Percentiles rank a stretch among this genome's conserved stretches.
Conservation (phyloP, 2,888 invertebrate genomes). For the Oligia strigilis region DNA sequence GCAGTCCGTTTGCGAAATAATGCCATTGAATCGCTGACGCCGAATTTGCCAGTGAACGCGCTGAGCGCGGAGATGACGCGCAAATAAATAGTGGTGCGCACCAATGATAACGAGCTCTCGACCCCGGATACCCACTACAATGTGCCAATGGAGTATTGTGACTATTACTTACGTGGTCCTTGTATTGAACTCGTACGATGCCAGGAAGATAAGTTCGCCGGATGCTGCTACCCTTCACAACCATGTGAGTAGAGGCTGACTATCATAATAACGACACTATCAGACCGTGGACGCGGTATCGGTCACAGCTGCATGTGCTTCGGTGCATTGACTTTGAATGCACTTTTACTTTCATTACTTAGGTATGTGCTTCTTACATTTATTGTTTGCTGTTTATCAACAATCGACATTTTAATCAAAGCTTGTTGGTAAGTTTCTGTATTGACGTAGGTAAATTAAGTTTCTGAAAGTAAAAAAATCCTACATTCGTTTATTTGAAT, state of each 20-base stretch:
- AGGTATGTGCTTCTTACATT: conserved; percentile 54
- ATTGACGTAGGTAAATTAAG: background rate
- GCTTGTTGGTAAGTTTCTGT: background rate
- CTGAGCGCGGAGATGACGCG: conserved; percentile 85
- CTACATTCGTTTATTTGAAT: background rate
- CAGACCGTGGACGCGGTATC: conserved; percentile 63
- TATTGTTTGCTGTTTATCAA: conserved; percentile 39
- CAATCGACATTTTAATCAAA: conserved; percentile 4
- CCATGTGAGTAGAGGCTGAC: conserved; percentile 80
- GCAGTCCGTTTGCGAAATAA: conserved; percentile 85
- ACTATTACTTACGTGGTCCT: conserved; percentile 83
- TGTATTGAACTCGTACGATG: conserved; percentile 71
- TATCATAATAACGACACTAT: conserved; percentile 37
- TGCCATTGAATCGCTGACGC: conserved; percentile 83
- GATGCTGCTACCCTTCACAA: conserved; percentile 77
- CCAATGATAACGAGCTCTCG: conserved; percentile 73
- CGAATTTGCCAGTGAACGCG: conserved; percentile 84
- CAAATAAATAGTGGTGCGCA: conserved; percentile 84
- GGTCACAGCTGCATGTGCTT: conserved; percentile 69
- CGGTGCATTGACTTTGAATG: conserved; percentile 81
- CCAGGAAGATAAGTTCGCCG: conserved; percentile 79
- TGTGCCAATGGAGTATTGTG: conserved; percentile 89
- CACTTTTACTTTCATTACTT: conserved; percentile 87
- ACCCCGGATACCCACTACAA: conserved; percentile 78
- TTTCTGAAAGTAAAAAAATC: background rate